Evolutionary conservation across 2,113 vertebrate genomes (phyloP), one percentile per base, ranked within the genome.

Genomic region (Gambusia holbrooki): DNA sequence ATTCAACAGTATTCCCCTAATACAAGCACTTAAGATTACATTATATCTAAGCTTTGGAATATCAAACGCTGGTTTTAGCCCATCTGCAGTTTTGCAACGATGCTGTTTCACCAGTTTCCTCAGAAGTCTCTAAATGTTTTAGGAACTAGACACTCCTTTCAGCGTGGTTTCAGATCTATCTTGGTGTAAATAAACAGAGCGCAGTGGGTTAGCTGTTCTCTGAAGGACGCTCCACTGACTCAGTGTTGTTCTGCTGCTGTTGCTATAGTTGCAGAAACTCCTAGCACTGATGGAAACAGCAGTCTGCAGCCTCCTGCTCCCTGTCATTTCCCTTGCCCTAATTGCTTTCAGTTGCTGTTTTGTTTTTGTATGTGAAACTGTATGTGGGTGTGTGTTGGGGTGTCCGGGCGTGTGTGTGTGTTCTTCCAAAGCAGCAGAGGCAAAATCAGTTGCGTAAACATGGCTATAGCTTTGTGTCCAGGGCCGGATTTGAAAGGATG

Each of bases 391-490:
- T 51, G 45, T 51, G 45, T 27, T 27, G 6, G 40, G 6, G 40
- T 25, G 32, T 65, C 27, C 27, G 27, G 27, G 63, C 13, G 9
- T 73, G 63, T 78, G 69, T 76, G 62, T 73, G 66, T 81, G 69
- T 79, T 71, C 74, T 76, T 73, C 81, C 64, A 70, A 62, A 25
- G 73, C 65, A 85, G 76, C 40, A 67, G 74, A 90, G 76, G 84
- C 74, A 80, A 58, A 89, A 83, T 79, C 69, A 73, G 86, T 94
- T 93, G 94, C 89, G 88, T 90, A 93, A 94, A 73, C 3, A 66
- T 79, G 75, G 79, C 81, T 60, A 80, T 70, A 80, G 84, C 84
- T 81, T 71, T 76, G 89, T 74, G 84, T 37, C 35, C 35, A 37
- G 35, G 35, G 10, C 35, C 35, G 2, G 35, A 37, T 37, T 37